Base-by-base conservation (phyloP, 2,113 vertebrate species). In the Petrocephalus zakoni region DNA sequence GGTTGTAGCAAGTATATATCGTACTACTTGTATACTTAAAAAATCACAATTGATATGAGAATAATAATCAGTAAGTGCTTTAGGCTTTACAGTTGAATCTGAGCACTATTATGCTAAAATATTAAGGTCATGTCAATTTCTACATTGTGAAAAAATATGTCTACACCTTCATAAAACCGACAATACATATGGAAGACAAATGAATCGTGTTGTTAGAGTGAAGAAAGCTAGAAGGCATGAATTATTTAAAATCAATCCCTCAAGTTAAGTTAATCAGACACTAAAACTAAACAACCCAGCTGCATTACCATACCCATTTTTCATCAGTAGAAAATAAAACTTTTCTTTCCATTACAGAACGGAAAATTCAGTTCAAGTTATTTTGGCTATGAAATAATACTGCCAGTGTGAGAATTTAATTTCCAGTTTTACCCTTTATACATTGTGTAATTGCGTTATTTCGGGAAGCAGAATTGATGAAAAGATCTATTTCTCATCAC, bases 101-200 rank as follows among this genome's bases (percentile, higher is more conserved):
- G n/a, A 87, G 42, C 61, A 87, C n/a, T 47, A 87, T n/a, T 87
- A 46, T 49, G 72, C 61, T 56, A 72, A 72, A 15, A 10, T 29
- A 17, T 29, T 75, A 21, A 51, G 49, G 17, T 37, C 47, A 53
- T 64, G 58, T 25, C n/a, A 52, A 46, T 46, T 87, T 61, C 17
- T 58, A 87, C 55, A 87, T 87, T 56, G n/a, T 56, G 15, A 9
- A n/a, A n/a, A 51, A 85, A 25, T 11, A 51, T 85, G 17, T 51
- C 42, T 52, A 52, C 46, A 52, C 82, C 46, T 84, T 84, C 46
- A 52, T n/a, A 84, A 49, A 51, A 84, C 8, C 46, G 11, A 51
- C 61, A 29, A 47, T 25, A 51, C 22, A 13, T 34, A 56, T 86
- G 53, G 34, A 87, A 87, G 55, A 46, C 86, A 61, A 42, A 22